Percentiles rank a stretch among this genome's conserved stretches.
phyloP scores from a whole-genome alignment of 2,888 invertebrate species.

The Tillus elongatus region DNA sequence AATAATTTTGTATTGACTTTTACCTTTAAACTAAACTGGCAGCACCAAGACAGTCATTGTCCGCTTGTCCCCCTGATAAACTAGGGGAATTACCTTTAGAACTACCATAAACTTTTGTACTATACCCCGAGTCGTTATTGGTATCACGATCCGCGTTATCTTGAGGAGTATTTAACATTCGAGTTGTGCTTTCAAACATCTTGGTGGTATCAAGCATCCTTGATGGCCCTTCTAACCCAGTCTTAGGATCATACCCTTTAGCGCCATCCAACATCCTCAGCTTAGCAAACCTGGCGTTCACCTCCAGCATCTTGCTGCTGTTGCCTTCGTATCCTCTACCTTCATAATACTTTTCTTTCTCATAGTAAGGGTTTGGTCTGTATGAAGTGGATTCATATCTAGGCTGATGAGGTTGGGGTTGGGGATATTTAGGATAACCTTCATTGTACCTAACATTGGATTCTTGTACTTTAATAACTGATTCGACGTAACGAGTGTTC shows the following conservation, averaged over 20 bases:
- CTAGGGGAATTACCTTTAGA: slow-evolving; percentile 72
- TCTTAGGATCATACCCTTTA: too few relatives aligned
- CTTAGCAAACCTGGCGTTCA: slow-evolving; percentile 36
- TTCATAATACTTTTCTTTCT: background rate
- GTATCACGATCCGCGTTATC: slow-evolving; percentile 51
- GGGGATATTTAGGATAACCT: slow-evolving; percentile 18
- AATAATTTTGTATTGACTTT: too few relatives aligned
- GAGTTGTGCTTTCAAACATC: slow-evolving; percentile 33
- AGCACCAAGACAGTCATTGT: slow-evolving; percentile 44
- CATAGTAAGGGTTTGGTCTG: background rate
- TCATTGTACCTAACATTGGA: slow-evolving; percentile 23
- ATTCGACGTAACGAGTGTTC: slow-evolving; percentile 33
- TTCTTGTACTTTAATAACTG: slow-evolving; percentile 35
- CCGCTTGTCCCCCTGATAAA: slow-evolving; percentile 48
- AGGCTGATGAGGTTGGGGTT: slow-evolving; percentile 11
- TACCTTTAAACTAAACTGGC: slow-evolving; percentile 59
- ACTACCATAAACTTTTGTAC: slow-evolving; percentile 71
- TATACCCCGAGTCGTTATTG: slow-evolving; percentile 79
- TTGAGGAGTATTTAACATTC: slow-evolving; percentile 33
- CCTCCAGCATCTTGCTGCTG: slow-evolving; percentile 24
- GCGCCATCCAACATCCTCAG: slow-evolving; percentile 33
- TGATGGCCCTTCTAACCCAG: slow-evolving; percentile 25
- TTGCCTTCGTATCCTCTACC: slow-evolving; percentile 5
- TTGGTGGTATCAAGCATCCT: slow-evolving; percentile 32
- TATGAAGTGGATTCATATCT: slow-evolving; percentile 1